phyloP scores from a whole-genome alignment of 2,113 vertebrate genomes.

The Petaurus breviceps region DNA sequence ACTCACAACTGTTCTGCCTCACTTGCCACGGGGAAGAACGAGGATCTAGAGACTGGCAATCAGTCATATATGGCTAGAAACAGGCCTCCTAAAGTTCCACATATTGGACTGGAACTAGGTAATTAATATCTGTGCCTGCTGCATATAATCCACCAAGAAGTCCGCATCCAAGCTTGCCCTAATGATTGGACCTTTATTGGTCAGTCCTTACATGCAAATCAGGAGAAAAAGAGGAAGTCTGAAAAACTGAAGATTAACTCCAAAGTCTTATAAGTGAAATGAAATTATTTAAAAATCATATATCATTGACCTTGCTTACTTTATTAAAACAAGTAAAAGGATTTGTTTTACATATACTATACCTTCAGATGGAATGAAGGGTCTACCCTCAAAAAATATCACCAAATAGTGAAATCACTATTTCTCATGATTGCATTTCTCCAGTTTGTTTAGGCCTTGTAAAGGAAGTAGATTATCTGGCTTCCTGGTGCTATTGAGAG shows the following conservation, averaged over 20 bases:
- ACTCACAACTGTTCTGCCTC: background rate
- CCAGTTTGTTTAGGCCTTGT: background rate
- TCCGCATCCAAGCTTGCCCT: background rate
- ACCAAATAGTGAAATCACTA: background rate
- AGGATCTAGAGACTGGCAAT: background rate
- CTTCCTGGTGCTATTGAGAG: background rate
- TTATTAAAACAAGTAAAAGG: background rate
- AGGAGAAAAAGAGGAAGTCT: background rate
- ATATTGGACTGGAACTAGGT: background rate
- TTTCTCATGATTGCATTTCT: background rate
- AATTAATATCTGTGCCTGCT: background rate
- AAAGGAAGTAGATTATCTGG: background rate
- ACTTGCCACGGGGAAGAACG: background rate
- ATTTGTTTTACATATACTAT: constrained; percentile 6
- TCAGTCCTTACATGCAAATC: background rate
- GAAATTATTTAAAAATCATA: constrained; percentile 32
- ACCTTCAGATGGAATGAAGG: constrained; percentile 1
- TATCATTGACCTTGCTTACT: background rate
- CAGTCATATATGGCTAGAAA: background rate
- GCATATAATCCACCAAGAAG: background rate
- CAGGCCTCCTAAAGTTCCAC: background rate
- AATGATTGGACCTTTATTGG: background rate
- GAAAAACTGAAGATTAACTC: background rate
- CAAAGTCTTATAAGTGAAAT: constrained; percentile 7
- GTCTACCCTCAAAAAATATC: constrained; percentile 3